Conservation (phyloP, 2,888 invertebrate genomes). For the Lycophotia porphyrea region DNA sequence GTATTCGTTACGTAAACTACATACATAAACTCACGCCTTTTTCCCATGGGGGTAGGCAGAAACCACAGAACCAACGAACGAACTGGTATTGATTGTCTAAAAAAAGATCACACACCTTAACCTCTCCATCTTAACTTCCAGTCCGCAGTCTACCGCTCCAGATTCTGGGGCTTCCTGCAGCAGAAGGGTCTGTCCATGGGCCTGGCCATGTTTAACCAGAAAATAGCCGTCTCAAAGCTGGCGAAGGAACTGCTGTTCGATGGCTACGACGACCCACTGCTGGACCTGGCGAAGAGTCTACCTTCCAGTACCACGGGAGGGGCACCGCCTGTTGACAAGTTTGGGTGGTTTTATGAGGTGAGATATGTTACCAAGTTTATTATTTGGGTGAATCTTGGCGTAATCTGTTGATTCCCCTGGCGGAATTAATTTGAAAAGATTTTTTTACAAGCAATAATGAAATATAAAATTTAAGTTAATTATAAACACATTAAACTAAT, state of each 20-base stretch:
- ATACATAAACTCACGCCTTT: too few species aligned
- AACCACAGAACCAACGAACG: too few species aligned
- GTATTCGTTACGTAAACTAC: too few species aligned
- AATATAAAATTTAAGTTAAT: too few species aligned
- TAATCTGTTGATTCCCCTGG: too few species aligned
- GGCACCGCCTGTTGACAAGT: constrained; percentile 93
- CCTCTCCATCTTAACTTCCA: constrained; percentile 76
- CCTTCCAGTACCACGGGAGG: constrained; percentile 90
- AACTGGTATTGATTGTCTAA: not conserved
- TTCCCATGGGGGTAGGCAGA: too few species aligned
- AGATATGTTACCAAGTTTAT: not conserved
- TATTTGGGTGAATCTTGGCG: too few species aligned
- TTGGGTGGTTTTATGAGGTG: constrained; percentile 95
- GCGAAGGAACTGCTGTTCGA: constrained; percentile 94
- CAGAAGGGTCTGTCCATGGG: constrained; percentile 91
- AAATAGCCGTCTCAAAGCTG: constrained; percentile 91
- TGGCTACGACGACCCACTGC: constrained; percentile 94
- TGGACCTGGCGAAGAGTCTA: constrained; percentile 91
- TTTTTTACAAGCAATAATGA: too few species aligned
- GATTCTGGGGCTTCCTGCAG: constrained; percentile 90
- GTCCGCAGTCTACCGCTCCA: constrained; percentile 91
- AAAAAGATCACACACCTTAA: not conserved
- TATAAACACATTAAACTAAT: too few species aligned
- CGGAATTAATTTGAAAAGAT: too few species aligned
- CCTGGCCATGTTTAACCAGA: constrained; percentile 89